Evolutionary conservation across 1,140 invertebrate genomes (phyloP).

Genomic region (Ceratina japonica): DNA sequence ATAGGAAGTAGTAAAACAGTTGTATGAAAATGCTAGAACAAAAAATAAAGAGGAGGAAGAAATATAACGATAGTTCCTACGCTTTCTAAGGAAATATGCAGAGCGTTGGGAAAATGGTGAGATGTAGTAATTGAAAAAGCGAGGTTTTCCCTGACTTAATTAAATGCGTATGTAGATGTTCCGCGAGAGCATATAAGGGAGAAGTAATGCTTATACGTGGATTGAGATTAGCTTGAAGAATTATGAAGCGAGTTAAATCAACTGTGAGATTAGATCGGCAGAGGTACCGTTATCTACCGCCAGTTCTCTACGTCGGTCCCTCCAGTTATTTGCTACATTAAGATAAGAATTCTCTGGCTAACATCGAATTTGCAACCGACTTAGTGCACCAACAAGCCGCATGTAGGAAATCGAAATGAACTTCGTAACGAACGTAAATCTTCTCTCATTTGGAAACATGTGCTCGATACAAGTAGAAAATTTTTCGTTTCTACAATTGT

Average conservation of each 20-base stretch:
- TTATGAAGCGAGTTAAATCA: slow-evolving; percentile 80
- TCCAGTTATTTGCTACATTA: slow-evolving; percentile 76
- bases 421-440: too few species aligned
- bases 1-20: too few species aligned
- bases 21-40: not conserved
- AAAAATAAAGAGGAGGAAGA: not conserved
- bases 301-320: slow-evolving; percentile 65
- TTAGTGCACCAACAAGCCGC: slow-evolving; percentile 51
- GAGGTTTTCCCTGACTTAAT: slow-evolving; percentile 62
- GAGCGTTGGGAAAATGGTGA: not conserved
- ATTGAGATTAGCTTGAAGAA: slow-evolving; percentile 79
- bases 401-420: not conserved
- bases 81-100: not conserved
- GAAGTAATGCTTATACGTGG: slow-evolving; percentile 73
- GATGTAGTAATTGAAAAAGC: slow-evolving; percentile 35
- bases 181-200: slow-evolving; percentile 61
- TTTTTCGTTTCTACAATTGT: not conserved
- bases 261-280: slow-evolving; percentile 76
- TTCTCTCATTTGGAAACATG: too few species aligned
- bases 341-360: slow-evolving; percentile 75
- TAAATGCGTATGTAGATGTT: slow-evolving; percentile 72
- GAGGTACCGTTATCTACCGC: slow-evolving; percentile 73
- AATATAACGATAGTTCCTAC: not conserved
- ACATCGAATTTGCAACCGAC: slow-evolving; percentile 62
- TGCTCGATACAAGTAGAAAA: too few species aligned